A percentile compares a stretch with the other conserved stretches of the same genome.
These are phyloP conservation scores for Argyrosomus japonicus DNA, from an alignment of 2,113 vertebrate species.

Conservation along the genomic window DNA sequence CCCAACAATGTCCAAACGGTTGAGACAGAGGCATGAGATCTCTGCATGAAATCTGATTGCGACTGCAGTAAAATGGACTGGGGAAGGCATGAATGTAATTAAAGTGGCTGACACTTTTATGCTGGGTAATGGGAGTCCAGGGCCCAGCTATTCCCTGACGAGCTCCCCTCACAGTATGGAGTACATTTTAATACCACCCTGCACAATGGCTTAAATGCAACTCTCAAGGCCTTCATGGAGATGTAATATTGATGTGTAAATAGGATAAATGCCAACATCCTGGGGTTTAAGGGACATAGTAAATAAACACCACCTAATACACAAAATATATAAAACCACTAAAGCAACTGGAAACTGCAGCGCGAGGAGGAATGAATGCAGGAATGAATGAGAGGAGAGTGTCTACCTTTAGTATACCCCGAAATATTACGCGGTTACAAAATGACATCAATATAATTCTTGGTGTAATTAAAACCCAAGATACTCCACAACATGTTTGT, in stretches of 20 bases:
- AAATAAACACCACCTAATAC: slow-evolving; percentile 86
- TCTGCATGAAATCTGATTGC: slow-evolving; percentile 78
- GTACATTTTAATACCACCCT: slow-evolving; percentile 94
- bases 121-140: slow-evolving; percentile 87
- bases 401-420: not conserved
- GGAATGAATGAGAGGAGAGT: slow-evolving; percentile 18
- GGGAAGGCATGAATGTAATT: slow-evolving; percentile 85
- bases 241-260: slow-evolving; percentile 99
- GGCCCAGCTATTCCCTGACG: slow-evolving; percentile 88
- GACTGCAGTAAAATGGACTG: slow-evolving; percentile 82
- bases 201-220: slow-evolving; percentile 98
- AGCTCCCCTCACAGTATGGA: slow-evolving; percentile 86
- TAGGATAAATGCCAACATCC: slow-evolving; percentile 98
- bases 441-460: slow-evolving; percentile 19
- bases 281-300: slow-evolving; percentile 87
- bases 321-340: slow-evolving; percentile 71
- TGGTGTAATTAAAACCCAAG: slow-evolving; percentile 21
- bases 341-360: slow-evolving; percentile 51
- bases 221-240: slow-evolving; percentile 90
- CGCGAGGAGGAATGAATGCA: no score
- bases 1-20: slow-evolving; percentile 56
- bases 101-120: slow-evolving; percentile 86
- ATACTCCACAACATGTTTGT: not conserved
- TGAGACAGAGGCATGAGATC: slow-evolving; percentile 76
- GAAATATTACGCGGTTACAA: not conserved